These are phyloP conservation scores for Luidia sarsii DNA, from an alignment of 53 echinoderm and acorn worm genomes.

Conservation along the genomic window DNA sequence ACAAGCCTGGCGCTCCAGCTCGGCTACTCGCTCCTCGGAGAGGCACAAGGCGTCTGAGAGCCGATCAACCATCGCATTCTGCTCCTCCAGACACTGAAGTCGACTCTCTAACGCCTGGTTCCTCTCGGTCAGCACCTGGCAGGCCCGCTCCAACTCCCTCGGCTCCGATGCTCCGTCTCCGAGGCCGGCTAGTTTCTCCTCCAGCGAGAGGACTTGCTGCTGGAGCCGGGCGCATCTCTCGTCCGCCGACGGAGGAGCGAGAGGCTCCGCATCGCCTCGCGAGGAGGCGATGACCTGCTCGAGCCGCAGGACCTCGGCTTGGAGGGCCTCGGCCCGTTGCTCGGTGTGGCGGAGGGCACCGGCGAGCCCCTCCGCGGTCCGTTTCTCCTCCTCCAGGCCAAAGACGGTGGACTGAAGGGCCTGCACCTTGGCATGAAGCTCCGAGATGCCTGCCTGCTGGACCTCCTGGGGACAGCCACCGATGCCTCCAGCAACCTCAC, in stretches of 20 bases:
- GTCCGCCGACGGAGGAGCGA: not conserved
- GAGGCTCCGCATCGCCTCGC: not conserved
- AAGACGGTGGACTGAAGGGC: not conserved
- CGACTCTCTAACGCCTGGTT: not conserved
- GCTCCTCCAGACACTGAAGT: slow-evolving; percentile 2
- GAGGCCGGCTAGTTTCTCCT: not conserved
- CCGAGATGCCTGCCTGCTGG: not conserved
- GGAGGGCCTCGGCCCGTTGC: not conserved
- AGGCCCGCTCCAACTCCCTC: not conserved
- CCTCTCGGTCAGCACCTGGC: not conserved
- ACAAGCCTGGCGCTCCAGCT: not conserved
- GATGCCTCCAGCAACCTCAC: too few relatives aligned
- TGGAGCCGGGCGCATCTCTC: not conserved
- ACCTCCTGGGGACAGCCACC: not conserved
- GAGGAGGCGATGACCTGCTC: not conserved
- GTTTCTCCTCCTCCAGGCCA: not conserved
- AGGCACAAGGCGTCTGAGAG: slow-evolving; percentile 41
- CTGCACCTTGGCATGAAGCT: not conserved
- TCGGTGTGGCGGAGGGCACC: not conserved
- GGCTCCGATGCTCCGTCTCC: not conserved
- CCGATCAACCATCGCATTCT: slow-evolving; percentile 15
- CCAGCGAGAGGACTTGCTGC: slow-evolving; percentile 11
- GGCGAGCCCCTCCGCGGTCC: not conserved
- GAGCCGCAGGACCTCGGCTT: not conserved
- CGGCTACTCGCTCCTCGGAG: slow-evolving; percentile 29